A percentile compares a stretch with the other conserved stretches of the same genome.
phyloP scores from a whole-genome alignment of 2,113 vertebrate species.

The Saimiri boliviensis region DNA sequence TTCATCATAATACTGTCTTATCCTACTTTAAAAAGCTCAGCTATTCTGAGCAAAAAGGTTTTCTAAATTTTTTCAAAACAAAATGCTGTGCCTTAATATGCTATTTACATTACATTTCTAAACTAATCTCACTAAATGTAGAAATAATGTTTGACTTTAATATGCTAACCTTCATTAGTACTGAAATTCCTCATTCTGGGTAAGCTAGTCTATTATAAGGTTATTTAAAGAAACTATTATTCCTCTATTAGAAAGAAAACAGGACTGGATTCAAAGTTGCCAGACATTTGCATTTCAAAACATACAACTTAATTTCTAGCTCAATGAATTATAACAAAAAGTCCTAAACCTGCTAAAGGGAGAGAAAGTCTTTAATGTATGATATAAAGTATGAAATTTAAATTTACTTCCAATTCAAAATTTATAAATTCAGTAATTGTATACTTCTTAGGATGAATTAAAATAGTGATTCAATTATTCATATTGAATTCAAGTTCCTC shows the following conservation, averaged over 20 bases:
- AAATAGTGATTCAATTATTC: not conserved
- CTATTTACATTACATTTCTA: not conserved
- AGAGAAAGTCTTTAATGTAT: not conserved
- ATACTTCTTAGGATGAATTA: not conserved
- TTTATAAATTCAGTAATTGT: constrained; percentile 3
- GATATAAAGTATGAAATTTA: constrained; percentile 21
- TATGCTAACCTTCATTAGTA: not conserved
- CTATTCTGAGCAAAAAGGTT: constrained; percentile 10
- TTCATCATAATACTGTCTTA: constrained; percentile 14
- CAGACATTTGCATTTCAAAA: constrained; percentile 43
- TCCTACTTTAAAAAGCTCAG: constrained; percentile 60
- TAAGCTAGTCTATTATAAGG: not conserved
- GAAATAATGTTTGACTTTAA: constrained; percentile 25
- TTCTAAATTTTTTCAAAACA: constrained; percentile 18
- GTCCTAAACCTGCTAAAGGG: not conserved
- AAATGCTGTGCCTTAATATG: constrained; percentile 11
- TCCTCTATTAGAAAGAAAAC: constrained; percentile 36
- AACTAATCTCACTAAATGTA: constrained; percentile 39
- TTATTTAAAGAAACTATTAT: constrained; percentile 3
- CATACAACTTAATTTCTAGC: not conserved
- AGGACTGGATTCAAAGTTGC: constrained; percentile 37
- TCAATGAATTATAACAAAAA: constrained; percentile 29
- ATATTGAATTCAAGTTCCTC: constrained; percentile 39
- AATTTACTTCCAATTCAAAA: constrained; percentile 39
- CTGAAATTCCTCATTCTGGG: constrained; percentile 24